Percentiles rank a stretch among this genome's conserved stretches.
Conservation (phyloP, 2,113 vertebrate species). For the Carettochelys insculpta region DNA sequence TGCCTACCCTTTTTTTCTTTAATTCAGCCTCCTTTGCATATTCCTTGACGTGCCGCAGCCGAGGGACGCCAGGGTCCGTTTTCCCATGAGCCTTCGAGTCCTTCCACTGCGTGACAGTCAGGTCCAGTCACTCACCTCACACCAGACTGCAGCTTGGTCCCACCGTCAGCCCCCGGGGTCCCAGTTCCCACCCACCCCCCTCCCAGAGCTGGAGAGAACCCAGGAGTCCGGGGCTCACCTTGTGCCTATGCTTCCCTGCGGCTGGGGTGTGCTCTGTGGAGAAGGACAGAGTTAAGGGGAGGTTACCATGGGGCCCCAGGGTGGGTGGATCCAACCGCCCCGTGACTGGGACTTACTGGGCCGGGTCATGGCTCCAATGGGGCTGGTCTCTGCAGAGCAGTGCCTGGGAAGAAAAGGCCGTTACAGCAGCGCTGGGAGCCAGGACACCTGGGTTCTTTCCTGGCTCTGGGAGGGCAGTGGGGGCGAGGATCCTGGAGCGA, state of each 20-base stretch:
- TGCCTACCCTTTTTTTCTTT: slow-evolving; percentile 77
- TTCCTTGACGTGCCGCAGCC: slow-evolving; percentile 64
- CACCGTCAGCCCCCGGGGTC: too few relatives aligned
- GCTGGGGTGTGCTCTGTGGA: background rate
- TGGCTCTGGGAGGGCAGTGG: too few relatives aligned
- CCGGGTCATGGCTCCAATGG: background rate
- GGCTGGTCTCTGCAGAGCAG: background rate
- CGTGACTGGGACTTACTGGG: background rate
- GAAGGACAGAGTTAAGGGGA: background rate
- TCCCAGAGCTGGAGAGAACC: background rate
- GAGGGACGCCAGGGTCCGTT: slow-evolving; percentile 55
- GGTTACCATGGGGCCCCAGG: background rate
- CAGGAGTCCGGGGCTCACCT: background rate
- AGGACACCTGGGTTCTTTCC: background rate
- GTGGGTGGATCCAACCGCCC: background rate
- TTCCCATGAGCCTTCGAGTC: background rate
- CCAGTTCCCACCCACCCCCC: background rate
- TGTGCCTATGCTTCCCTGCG: background rate
- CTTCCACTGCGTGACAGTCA: background rate
- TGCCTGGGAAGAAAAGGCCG: background rate
- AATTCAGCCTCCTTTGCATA: slow-evolving; percentile 74
- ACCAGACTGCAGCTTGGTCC: background rate
- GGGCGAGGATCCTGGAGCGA: too few relatives aligned
- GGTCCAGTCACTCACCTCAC: too few relatives aligned
- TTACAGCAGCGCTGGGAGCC: background rate